Base-by-base conservation (phyloP, 2,113 vertebrate species). In the Xyrauchen texanus region DNA sequence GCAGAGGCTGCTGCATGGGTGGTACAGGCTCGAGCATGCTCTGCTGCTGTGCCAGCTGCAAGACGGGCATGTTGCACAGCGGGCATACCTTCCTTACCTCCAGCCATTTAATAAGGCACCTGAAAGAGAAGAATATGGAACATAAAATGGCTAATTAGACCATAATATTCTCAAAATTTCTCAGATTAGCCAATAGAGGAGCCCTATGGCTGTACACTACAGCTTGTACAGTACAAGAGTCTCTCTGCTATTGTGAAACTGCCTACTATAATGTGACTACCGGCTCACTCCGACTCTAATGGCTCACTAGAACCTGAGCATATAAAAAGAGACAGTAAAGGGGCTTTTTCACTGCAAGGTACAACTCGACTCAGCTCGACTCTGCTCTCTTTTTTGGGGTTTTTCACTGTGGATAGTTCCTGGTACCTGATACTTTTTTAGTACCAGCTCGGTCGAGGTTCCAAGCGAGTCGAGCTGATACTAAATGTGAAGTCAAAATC, bases 91-190 rank as follows among this genome's bases (percentile, higher is more conserved):
- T 99, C 64, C 97, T 95, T 86, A 99, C 97, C 91, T 99, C 98
- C 94, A 99, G 87, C 98, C 98, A 99, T 84, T 99, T 99, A 88
- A 99, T 98, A 93, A 99, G 97, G 94, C 98, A 99, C 95, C 97
- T 99, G 91, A 0, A 15, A 76, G 46, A 63, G 12, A 47, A 4
- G 49, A 51, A 42, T 8, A n/a, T n/a, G 11, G 64, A 42, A 46
- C 49, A 60, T 16, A 3, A 3, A 16, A 45, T 15, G 6, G 7
- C 11, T 4, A 64, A 62, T 11, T 21, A 7, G 55, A 73, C 47
- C 47, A 73, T 7, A 16, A 21, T 15, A 9, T 58, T 0, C 7
- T 42, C 4, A 7, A 6, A 10, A 58, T 58, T 58, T 46, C 8
- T 6, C 57, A 60, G 11, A 53, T 69, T 15, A 2, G 8, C 16